A percentile compares a stretch with the other conserved stretches of the same genome.
These are phyloP conservation scores for Phoxinus phoxinus DNA, from an alignment of 2,113 vertebrate genomes.

Conservation along the genomic window DNA sequence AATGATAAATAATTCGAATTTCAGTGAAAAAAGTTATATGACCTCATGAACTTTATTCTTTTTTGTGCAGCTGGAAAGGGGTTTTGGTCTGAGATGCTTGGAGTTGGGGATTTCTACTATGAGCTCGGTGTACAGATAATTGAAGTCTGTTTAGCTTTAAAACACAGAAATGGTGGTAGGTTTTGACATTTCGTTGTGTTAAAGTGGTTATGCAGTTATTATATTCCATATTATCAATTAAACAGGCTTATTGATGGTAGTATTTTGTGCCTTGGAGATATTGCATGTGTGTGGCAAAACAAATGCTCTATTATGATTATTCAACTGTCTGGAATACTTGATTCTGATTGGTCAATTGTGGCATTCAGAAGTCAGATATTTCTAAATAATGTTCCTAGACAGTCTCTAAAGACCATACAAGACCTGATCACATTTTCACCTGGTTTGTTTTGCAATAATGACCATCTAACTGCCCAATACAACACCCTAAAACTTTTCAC, in stretches of 20 bases:
- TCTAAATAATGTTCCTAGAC: background rate
- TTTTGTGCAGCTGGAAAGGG: constrained; percentile 88
- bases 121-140: constrained; percentile 96
- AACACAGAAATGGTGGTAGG: constrained; percentile 95
- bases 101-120: constrained; percentile 97
- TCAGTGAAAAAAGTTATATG: background rate
- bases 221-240: no score
- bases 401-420: background rate
- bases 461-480: background rate
- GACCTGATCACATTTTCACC: background rate
- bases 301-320: no score
- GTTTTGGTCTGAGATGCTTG: constrained; percentile 98
- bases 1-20: background rate
- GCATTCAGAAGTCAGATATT: background rate
- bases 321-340: background rate
- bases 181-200: background rate
- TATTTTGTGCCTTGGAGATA: background rate
- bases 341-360: background rate
- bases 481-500: background rate
- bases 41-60: background rate
- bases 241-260: no score
- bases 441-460: background rate
- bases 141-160: constrained; percentile 94
- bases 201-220: no score
- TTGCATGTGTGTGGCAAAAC: background rate